Evolutionary conservation across 2,888 invertebrate species (phyloP).

Genomic region (Criorhina ranunculi): DNA sequence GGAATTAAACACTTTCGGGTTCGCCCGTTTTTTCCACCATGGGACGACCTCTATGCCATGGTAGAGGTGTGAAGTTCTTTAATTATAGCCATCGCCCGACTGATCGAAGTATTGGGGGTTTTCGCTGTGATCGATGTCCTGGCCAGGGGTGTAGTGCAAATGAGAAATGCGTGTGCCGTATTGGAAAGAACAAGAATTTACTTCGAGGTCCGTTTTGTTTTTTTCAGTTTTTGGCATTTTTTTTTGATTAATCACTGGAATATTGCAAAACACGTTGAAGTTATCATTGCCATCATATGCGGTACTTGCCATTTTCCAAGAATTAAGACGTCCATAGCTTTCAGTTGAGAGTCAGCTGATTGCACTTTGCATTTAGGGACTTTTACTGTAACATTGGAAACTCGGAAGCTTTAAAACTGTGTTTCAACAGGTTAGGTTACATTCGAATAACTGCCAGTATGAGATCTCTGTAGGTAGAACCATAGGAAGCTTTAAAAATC

Average conservation of each 20-base stretch:
- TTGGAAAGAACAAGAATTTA: constrained; percentile 10
- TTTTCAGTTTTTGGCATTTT: constrained; percentile 35
- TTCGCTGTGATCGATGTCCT: constrained; percentile 53
- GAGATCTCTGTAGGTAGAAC: too few relatives aligned
- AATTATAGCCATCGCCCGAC: constrained; percentile 79
- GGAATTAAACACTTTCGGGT: constrained; percentile 76
- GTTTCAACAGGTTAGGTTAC: too few relatives aligned
- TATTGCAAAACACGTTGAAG: constrained; percentile 44
- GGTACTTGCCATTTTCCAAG: constrained; percentile 46
- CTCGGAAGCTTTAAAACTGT: too few relatives aligned
- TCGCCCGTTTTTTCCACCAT: constrained; percentile 66
- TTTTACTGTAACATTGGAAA: background rate
- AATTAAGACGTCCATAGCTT: background rate
- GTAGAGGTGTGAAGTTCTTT: constrained; percentile 83
- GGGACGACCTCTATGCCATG: constrained; percentile 68
- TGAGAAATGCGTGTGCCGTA: constrained; percentile 67
- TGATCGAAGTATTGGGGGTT: constrained; percentile 48
- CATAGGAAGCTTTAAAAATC: too few relatives aligned
- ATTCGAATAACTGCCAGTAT: too few relatives aligned
- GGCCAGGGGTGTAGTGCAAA: constrained; percentile 39
- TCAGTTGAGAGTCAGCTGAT: background rate
- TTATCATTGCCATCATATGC: constrained; percentile 32
- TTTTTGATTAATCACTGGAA: constrained; percentile 68
- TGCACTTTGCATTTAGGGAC: background rate
- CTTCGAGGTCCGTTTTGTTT: constrained; percentile 14